A percentile compares a stretch with the other conserved stretches of the same genome.
phyloP scores from a whole-genome alignment of 2,797 vertebrate species.

The Catharus ustulatus region DNA sequence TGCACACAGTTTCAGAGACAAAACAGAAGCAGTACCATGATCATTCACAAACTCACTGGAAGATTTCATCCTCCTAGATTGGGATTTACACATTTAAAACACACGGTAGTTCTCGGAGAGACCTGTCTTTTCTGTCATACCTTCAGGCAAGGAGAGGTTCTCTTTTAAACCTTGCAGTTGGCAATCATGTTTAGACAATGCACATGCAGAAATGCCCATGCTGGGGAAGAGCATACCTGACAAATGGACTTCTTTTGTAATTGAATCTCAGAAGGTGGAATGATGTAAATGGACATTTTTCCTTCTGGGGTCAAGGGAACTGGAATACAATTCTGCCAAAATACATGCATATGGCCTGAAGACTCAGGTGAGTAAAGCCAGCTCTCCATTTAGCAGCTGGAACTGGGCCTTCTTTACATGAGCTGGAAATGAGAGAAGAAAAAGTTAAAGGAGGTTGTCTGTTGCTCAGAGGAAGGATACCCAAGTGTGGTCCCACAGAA shows the following conservation, averaged over 20 bases:
- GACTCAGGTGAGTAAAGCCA: background rate
- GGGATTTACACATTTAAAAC: background rate
- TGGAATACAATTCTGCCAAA: background rate
- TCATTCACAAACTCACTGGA: accelerated
- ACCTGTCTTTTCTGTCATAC: background rate
- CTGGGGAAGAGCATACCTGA: background rate
- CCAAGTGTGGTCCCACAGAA: background rate
- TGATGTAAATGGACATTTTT: background rate
- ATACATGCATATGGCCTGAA: background rate
- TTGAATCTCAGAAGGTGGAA: background rate
- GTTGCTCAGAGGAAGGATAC: background rate
- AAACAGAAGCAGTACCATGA: background rate
- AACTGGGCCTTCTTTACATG: background rate
- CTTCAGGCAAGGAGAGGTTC: background rate
- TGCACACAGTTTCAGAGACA: background rate
- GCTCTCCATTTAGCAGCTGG: background rate
- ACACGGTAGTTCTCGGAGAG: background rate
- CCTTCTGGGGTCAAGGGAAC: background rate
- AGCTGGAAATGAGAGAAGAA: background rate
- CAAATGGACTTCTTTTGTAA: background rate
- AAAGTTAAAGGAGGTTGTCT: background rate
- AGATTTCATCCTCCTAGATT: background rate
- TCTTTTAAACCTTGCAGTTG: background rate
- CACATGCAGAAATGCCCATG: background rate
- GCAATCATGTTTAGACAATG: accelerated